Evolutionary conservation across 2,113 vertebrate genomes (phyloP).

Genomic region (Pteronura brasiliensis): DNA sequence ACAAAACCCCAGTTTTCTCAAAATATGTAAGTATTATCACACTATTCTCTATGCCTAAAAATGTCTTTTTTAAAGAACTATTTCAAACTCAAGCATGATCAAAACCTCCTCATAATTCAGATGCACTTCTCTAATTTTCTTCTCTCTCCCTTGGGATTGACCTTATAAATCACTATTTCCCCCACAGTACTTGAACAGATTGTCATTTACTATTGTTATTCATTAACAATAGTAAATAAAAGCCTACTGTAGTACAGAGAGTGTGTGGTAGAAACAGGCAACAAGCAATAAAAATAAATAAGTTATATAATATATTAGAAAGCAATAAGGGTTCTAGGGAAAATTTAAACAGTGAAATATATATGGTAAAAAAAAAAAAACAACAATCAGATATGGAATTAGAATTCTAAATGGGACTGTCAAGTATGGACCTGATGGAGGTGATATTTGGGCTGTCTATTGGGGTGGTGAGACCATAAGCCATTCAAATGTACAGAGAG

Average conservation of each 20-base stretch:
- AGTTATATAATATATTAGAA: background rate
- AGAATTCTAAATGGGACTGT: background rate
- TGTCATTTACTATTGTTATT: background rate
- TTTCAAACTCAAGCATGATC: background rate
- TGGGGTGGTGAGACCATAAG: background rate
- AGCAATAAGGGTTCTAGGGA: background rate
- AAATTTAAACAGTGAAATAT: background rate
- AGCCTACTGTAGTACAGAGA: background rate
- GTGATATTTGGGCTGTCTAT: background rate
- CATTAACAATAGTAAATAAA: too few relatives aligned
- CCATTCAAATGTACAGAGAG: background rate
- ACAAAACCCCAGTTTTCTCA: background rate
- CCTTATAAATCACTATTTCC: background rate
- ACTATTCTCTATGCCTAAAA: background rate
- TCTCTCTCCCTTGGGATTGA: background rate
- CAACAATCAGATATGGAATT: background rate
- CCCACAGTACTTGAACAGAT: background rate
- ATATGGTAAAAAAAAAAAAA: background rate
- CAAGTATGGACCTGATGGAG: background rate
- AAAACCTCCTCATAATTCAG: background rate
- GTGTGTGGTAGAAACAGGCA: background rate
- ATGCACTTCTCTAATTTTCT: background rate
- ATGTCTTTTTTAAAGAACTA: background rate
- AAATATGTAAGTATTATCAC: background rate
- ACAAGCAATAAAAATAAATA: background rate